Evolutionary conservation across 1,140 invertebrate species (phyloP), one percentile per base, ranked within the genome.

Genomic region (Homalodisca vitripennis): DNA sequence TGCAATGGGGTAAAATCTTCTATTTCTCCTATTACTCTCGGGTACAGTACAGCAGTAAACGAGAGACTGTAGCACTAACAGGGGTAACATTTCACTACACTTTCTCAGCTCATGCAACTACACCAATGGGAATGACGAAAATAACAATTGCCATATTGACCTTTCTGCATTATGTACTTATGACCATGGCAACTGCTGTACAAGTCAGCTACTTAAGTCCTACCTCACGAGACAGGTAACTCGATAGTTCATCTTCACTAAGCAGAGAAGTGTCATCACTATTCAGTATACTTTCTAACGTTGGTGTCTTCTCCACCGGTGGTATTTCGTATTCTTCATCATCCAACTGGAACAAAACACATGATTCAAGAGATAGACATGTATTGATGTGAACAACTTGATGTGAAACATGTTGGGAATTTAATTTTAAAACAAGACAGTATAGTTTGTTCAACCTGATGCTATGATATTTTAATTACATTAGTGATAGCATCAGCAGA

Each of bases 241-340:
- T 76, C 64, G 67, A 73, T 74, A 71, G 78, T 67, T 69, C 84
- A 74, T 86, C 83, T 72, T 86, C 87, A 72, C 84, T 87, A 72
- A 84, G 82, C 71, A 83, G 82, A 70, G 81, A 81, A 77, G 80
- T 84, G 62, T 85, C 85, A 69, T 89, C 88, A 75, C 92, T 92
- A 80, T 90, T 92, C 34, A 95, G 80, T 75, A 94, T 92, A 76
- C 91, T 93, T 78, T 95, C 93, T 72, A 95, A 80, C 0, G 92
- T 90, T n/a, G 91, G 92, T 71, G 90, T 81, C 75, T 87, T 85
- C 65, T 87, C 88, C 64, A 92, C 85, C 47, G 87, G 83, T 62
- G 93, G 92, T 76, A 94, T 89, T 72, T 91, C 88, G 82, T 91
- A 94, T 79, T 94, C 92, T 27, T 85, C 84, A 82, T 93, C 92